Conservation (phyloP, 2,113 vertebrate species). For the Athene cunicularia region DNA sequence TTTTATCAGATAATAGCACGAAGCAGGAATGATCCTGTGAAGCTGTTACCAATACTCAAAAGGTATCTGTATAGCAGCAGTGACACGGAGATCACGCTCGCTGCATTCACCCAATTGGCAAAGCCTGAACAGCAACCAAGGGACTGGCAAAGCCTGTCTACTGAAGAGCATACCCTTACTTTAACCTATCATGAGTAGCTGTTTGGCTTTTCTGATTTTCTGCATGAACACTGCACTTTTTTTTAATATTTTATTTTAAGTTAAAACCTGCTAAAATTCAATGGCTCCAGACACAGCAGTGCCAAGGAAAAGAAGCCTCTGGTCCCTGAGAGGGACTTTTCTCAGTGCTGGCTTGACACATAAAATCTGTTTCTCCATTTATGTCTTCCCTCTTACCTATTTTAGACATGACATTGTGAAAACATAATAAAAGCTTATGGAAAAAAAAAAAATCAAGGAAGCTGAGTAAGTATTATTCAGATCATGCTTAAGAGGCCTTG, state of each 20-base stretch:
- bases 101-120: background rate
- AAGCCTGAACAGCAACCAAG: background rate
- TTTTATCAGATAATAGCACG: conserved; percentile 20
- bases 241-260: background rate
- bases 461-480: background rate
- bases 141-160: background rate
- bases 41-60: background rate
- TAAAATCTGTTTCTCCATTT: conserved; percentile 34
- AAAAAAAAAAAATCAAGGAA: background rate
- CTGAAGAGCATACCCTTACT: background rate
- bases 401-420: background rate
- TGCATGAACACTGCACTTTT: rapidly evolving
- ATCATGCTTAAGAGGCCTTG: background rate
- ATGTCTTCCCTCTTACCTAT: conserved; percentile 1
- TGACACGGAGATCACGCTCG: background rate
- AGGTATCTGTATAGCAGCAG: background rate
- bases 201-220: background rate
- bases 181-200: background rate
- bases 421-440: conserved; percentile 6
- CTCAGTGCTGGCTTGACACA: conserved; percentile 6
- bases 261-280: conserved; percentile 3
- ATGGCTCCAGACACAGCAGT: background rate
- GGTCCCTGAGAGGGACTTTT: background rate
- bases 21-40: conserved; percentile 8
- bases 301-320: conserved; percentile 10